Evolutionary conservation across 2,888 invertebrate genomes (phyloP), one percentile per base, ranked within the genome.

Genomic region (Phyllotreta striolata): DNA sequence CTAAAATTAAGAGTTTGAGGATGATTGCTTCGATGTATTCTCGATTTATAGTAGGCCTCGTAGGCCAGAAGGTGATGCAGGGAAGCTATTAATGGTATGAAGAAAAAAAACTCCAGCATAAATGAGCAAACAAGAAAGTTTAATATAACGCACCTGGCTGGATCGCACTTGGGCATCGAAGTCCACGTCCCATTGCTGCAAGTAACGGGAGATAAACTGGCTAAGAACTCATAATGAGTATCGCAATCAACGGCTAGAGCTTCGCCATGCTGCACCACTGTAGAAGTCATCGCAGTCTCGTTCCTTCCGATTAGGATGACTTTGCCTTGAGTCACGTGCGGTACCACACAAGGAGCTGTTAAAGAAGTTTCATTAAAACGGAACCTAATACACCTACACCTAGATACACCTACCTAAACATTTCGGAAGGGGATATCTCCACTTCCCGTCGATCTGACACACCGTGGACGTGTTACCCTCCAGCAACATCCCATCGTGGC

Each of bases 161-260:
- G 90, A 65, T 90, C 88, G 76, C 92, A 92, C 61, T 90, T 87
- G 3, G 98, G 97, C 72, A 96, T 92, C 67, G 93, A 91, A 0
- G 95, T 92, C 98, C 98, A 99, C 0, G 96, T 94, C 0, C 98
- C 98, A 75, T 98, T 97, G 78, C 93, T 91, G 79, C 98, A 99
- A 0, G 89, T 88, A 0, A 95, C 92, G 0, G 88, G 87, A 3
- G 90, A 89, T 0, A 89, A 85, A 69, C 90, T 89, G 51, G 88
- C 89, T 0, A 91, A 88, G 72, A 93, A 93, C 79, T 96, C 95
- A 77, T 93, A 95, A 73, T 93, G 90, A 62, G 89, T 86, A 67
- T 93, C 90, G 74, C 97, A 98, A 59, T 90, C 89, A 0, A 97
- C 94, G 5, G 87, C 84, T 54, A 93, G 82, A 10, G 84, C 83